These are phyloP conservation scores for Nomada fucata DNA, from an alignment of 2,888 invertebrate species.

Conservation along the genomic window DNA sequence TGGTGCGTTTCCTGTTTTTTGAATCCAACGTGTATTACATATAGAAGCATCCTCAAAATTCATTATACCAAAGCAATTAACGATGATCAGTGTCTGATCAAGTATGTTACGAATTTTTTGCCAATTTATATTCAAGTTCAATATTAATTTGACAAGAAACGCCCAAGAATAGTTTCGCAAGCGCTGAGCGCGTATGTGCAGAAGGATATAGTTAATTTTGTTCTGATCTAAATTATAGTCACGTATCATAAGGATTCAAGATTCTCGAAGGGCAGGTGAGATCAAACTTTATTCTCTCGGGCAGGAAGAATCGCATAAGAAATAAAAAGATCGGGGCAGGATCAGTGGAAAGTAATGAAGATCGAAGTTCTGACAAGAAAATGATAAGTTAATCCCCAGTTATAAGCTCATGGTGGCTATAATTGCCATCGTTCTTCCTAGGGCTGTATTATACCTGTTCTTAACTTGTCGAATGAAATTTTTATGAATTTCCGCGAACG, in stretches of 20 bases:
- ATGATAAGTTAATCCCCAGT: constrained; percentile 27
- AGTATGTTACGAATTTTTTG: no score
- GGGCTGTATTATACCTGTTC: constrained; percentile 10
- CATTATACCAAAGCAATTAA: no score
- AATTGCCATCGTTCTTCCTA: constrained; percentile 16
- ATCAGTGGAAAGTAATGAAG: constrained; percentile 9
- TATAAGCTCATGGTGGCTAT: constrained; percentile 13
- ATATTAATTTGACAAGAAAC: no score
- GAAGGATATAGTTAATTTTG: no score
- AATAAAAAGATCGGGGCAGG: constrained; percentile 5
- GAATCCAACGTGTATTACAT: no score
- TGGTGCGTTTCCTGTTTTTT: no score
- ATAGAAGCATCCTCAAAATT: no score
- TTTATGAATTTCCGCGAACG: background rate
- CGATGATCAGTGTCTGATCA: no score
- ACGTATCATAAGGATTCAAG: background rate
- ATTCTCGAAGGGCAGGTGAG: background rate
- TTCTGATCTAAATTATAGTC: no score
- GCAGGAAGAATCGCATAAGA: background rate
- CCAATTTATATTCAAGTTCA: no score
- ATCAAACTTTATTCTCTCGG: background rate
- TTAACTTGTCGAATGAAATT: constrained; percentile 9
- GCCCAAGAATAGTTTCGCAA: no score
- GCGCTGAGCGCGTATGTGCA: no score
- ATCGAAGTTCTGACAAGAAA: constrained; percentile 28